A percentile compares a stretch with the other conserved stretches of the same genome.
phyloP scores from a whole-genome alignment of 1,140 invertebrate genomes.

The Bilobella aurantiaca region DNA sequence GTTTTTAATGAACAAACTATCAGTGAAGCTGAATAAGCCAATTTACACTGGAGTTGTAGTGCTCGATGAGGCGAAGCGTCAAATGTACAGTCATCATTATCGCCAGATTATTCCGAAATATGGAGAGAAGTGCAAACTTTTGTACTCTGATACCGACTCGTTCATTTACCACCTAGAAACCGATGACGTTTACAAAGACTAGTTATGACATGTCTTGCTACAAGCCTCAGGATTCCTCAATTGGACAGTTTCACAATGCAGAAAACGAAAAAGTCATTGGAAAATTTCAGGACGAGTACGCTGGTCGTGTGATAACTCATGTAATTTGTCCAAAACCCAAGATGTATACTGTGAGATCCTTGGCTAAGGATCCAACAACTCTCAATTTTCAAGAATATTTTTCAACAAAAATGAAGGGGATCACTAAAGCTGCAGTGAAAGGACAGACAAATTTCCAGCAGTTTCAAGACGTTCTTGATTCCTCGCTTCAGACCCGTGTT shows the following conservation, averaged over 20 bases:
- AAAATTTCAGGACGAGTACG: constrained; percentile 10
- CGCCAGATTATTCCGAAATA: constrained; percentile 22
- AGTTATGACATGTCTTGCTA: constrained; percentile 13
- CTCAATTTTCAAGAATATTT: background rate
- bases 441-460: background rate
- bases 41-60: constrained; percentile 40
- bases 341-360: background rate
- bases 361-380: background rate
- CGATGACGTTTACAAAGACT: constrained; percentile 2
- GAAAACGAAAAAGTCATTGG: constrained; percentile 12
- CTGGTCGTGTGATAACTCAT: background rate
- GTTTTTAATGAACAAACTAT: constrained; percentile 38
- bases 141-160: constrained; percentile 38
- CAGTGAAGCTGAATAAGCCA: constrained; percentile 40
- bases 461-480: constrained; percentile 9
- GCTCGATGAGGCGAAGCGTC: constrained; percentile 40
- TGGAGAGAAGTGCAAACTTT: constrained; percentile 33
- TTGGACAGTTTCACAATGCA: constrained; percentile 4
- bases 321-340: constrained; percentile 2
- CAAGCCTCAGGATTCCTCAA: background rate
- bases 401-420: background rate
- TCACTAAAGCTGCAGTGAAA: background rate
- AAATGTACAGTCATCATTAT: constrained; percentile 37
- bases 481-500: background rate
- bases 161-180: constrained; percentile 7